Conservation (phyloP, 2,113 vertebrate genomes). For the Tichodroma muraria region DNA sequence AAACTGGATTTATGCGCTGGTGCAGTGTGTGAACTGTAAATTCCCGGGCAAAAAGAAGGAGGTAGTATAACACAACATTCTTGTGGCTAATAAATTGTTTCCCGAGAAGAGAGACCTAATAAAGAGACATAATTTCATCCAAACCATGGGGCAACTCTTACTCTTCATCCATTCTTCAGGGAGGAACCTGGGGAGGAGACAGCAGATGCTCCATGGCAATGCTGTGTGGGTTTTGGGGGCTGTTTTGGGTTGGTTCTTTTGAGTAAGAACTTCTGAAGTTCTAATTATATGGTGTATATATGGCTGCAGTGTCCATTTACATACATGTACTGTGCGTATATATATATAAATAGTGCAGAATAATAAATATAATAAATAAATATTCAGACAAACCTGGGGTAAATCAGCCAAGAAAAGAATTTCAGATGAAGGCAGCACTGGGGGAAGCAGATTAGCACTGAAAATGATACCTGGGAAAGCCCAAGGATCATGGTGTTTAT, state of each 20-base stretch:
- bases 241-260: background rate
- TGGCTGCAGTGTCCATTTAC: background rate
- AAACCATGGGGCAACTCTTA: background rate
- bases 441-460: background rate
- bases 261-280: background rate
- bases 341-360: background rate
- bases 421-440: background rate
- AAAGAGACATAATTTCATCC: slow-evolving; percentile 56
- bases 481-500: background rate
- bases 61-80: slow-evolving; percentile 51
- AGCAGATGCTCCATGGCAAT: background rate
- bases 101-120: slow-evolving; percentile 62
- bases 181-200: background rate
- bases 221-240: background rate
- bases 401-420: background rate
- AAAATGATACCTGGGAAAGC: background rate
- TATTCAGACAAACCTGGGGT: background rate
- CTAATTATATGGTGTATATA: no score
- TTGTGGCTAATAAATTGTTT: slow-evolving; percentile 69
- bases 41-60: slow-evolving; percentile 57
- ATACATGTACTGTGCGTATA: accelerated
- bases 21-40: slow-evolving; percentile 52
- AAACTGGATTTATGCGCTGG: slow-evolving; percentile 66
- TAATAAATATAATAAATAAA: no score
- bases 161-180: background rate